These are phyloP conservation scores for Halcyon leucocephala DNA, from an alignment of 2,797 vertebrate species.

Conservation along the genomic window DNA sequence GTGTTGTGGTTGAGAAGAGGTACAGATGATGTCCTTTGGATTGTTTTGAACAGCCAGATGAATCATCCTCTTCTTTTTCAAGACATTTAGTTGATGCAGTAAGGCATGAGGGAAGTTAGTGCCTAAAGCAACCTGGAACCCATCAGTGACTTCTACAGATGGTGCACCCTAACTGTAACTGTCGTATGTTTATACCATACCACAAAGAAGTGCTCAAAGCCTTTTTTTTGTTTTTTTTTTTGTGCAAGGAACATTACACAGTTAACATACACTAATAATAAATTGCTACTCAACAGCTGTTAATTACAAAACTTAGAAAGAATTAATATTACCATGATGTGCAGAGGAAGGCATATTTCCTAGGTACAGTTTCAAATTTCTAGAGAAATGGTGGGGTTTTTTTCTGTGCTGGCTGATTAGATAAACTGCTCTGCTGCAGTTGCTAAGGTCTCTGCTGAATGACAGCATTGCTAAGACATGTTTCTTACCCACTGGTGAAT, in stretches of 20 bases:
- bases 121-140: background rate
- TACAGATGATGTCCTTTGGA: background rate
- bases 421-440: background rate
- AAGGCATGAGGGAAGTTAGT: background rate
- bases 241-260: background rate
- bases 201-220: background rate
- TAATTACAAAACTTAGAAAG: background rate
- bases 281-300: background rate
- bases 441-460: background rate
- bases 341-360: background rate
- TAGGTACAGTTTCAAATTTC: background rate
- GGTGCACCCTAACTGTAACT: background rate
- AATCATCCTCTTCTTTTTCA: background rate
- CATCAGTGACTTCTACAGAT: background rate
- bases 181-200: background rate
- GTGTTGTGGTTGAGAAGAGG: background rate
- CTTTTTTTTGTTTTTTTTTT: background rate
- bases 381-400: background rate
- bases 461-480: background rate
- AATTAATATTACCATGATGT: background rate
- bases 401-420: background rate
- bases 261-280: background rate
- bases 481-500: background rate
- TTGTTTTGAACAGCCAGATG: background rate
- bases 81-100: background rate